A percentile compares a stretch with the other conserved stretches of the same genome.
Evolutionary conservation across 2,797 vertebrate species (phyloP).

Genomic region (Lates japonicus): DNA sequence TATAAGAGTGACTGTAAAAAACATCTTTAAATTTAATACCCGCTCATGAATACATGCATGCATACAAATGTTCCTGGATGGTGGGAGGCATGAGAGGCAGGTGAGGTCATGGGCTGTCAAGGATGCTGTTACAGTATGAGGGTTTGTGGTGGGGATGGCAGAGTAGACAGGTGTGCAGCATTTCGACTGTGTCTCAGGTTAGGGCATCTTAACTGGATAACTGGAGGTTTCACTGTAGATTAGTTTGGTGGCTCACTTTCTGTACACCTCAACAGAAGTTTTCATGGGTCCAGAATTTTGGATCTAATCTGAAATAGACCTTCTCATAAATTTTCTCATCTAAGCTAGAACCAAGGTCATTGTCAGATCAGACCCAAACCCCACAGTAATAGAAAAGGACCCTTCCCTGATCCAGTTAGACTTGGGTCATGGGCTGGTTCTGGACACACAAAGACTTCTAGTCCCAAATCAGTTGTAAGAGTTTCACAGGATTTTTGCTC

Average conservation of each 20-base stretch:
- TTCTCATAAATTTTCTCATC: background rate
- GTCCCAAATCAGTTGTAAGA: background rate
- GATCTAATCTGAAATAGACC: background rate
- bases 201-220: slow-evolving; percentile 16
- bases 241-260: slow-evolving; percentile 13
- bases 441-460: background rate
- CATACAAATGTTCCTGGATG: slow-evolving; percentile 76
- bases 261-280: background rate
- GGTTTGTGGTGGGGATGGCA: slow-evolving; percentile 15
- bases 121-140: slow-evolving; percentile 27
- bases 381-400: background rate
- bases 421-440: background rate
- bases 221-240: background rate
- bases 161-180: slow-evolving; percentile 29
- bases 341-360: background rate
- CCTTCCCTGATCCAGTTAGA: background rate
- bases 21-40: slow-evolving; percentile 76
- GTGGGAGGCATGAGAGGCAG: slow-evolving; percentile 61
- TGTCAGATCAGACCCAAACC: no score
- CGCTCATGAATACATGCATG: slow-evolving; percentile 83
- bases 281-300: background rate
- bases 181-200: slow-evolving; percentile 14
- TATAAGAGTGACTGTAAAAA: slow-evolving; percentile 71
- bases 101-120: slow-evolving; percentile 68
- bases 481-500: background rate